Base-by-base conservation (phyloP, 2,797 vertebrate species). In the Spinibarbus caldwelli region DNA sequence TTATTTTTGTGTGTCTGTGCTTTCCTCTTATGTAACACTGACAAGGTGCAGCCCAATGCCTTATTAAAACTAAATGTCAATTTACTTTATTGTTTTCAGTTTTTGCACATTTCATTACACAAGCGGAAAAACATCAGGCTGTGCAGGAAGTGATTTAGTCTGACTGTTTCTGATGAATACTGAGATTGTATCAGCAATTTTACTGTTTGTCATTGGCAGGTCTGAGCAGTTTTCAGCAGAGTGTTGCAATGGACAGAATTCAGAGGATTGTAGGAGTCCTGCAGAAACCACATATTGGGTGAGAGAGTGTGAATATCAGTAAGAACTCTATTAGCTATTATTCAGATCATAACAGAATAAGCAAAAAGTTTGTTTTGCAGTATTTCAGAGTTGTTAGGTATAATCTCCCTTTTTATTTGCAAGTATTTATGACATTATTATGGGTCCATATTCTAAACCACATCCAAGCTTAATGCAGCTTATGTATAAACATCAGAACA, bases 161-260 rank as follows among this genome's bases (percentile, higher is more conserved):
- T 57, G 49, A 57, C 34, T n/a, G 12, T 78, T 26, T 78, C n/a
- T 75, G 47, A 81, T 54, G 34, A 70, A 81, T 81, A 36, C 15
- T 57, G 23, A 70, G 29, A 66, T 77, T 52, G 34, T 52, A 67
- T 84, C 21, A 34, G 49, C 54, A 29, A 41, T 38, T 66, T 41
- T 76, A 54, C 82, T 92, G 83, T 87, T 86, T 93, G 87, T 93
- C 88, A 93, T 85, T 87, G n/a, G n/a, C 93, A 98, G 98, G 97
- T 80, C 88, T 99, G 86, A 99, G 96, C 91, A 97, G 94, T 91
- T 98, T 99, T 94, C 98, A 99, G 92, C 97, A 98, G 93, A 99
- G 97, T 0, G 96, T 98, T 79, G 98, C 98, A 77, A 98, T 98
- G 97, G 97, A 98, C 92, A 93, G 98, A 86, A 97, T 98, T 88